Percentiles rank a stretch among this genome's conserved stretches.
These are phyloP conservation scores for Danio albolineatus DNA, from an alignment of 2,797 vertebrate species.

Conservation along the genomic window DNA sequence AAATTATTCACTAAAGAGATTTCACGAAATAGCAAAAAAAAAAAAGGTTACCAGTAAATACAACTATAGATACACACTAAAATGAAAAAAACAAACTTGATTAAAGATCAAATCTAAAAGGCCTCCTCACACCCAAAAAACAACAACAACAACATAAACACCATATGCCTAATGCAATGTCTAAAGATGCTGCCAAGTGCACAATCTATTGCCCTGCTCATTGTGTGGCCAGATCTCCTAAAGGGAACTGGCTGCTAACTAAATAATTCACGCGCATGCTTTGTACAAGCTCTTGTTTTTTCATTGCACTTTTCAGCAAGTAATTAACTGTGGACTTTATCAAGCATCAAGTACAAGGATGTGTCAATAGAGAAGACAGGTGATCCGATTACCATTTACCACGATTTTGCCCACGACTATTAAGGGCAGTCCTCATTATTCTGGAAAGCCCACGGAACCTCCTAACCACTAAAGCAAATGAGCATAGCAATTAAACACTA, in stretches of 20 bases:
- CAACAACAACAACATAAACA: slow-evolving; percentile 8
- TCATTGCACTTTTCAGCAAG: slow-evolving; percentile 35
- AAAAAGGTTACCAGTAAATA: too few relatives aligned
- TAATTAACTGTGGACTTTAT: slow-evolving; percentile 33
- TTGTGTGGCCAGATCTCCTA: slow-evolving; percentile 61
- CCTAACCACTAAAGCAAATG: slow-evolving; percentile 28
- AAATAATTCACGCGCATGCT: slow-evolving; percentile 71
- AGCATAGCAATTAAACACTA: slow-evolving; percentile 9
- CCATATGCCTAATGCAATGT: slow-evolving; percentile 52
- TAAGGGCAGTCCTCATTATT: slow-evolving; percentile 27
- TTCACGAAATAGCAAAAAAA: too few relatives aligned
- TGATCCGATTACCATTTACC: slow-evolving; percentile 45
- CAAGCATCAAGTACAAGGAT: slow-evolving; percentile 22
- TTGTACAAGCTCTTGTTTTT: slow-evolving; percentile 69
- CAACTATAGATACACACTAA: too few relatives aligned
- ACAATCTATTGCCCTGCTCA: slow-evolving; percentile 32
- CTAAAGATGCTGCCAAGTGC: slow-evolving; percentile 46
- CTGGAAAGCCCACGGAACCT: slow-evolving; percentile 34
- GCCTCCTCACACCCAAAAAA: not conserved
- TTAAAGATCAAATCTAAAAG: not conserved
- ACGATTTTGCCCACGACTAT: slow-evolving; percentile 1
- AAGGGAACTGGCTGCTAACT: slow-evolving; percentile 61
- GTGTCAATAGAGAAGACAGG: slow-evolving; percentile 31
- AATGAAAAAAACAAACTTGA: not conserved
- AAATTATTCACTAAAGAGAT: too few relatives aligned